phyloP scores from a whole-genome alignment of 2,113 vertebrate genomes.

The Nannobrachium achirus region DNA sequence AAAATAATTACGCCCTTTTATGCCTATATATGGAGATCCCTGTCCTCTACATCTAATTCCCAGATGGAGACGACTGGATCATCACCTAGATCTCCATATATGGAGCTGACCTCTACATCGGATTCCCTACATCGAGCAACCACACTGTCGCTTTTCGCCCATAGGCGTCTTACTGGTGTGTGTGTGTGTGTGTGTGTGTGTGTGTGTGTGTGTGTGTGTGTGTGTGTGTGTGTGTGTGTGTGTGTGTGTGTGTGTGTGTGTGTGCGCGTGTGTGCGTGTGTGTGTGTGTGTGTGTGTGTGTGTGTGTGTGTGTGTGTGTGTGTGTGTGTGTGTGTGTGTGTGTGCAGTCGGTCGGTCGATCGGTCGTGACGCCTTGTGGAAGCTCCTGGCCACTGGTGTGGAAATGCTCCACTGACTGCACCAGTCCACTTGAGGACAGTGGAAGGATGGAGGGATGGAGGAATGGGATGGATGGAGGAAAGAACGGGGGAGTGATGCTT shows the following conservation, averaged over 20 bases:
- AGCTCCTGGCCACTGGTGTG: slow-evolving; percentile 63
- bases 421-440: slow-evolving; percentile 49
- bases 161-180: too few relatives aligned
- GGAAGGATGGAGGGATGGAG: slow-evolving; percentile 10
- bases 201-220: slow-evolving; percentile 32
- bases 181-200: background rate
- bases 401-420: slow-evolving; percentile 67
- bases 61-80: too few relatives aligned
- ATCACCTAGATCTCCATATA: too few relatives aligned
- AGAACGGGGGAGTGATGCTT: background rate
- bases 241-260: slow-evolving; percentile 8
- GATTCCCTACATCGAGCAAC: too few relatives aligned
- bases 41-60: too few relatives aligned
- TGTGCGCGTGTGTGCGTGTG: background rate
- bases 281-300: slow-evolving; percentile 11
- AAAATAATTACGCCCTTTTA: too few relatives aligned
- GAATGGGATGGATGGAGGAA: slow-evolving; percentile 20
- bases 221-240: slow-evolving; percentile 19
- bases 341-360: too few relatives aligned
- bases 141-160: too few relatives aligned
- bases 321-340: too few relatives aligned
- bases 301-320: too few relatives aligned
- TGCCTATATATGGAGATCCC: too few relatives aligned
- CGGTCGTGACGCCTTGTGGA: slow-evolving; percentile 54
- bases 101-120: too few relatives aligned